Base-by-base conservation (phyloP, 2,888 invertebrate species). In the Ormia ochracea region DNA sequence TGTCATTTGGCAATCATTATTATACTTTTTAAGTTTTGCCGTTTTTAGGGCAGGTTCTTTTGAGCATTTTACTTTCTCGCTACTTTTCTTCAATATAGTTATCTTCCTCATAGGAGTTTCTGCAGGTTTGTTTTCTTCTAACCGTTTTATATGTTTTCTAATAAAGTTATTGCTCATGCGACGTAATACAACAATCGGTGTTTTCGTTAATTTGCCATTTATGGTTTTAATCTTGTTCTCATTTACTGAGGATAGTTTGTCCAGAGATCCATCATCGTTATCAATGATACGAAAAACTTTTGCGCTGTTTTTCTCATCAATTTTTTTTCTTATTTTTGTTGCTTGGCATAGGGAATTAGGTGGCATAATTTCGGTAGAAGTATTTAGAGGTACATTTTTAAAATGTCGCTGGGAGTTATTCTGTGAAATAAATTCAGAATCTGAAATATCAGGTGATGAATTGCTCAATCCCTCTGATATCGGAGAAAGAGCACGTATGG, bases 1-100 rank as follows among this genome's bases (percentile, higher is more conserved):
- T 0, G 83, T 84, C 85, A 85, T 85, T 56, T 61, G 63, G 6
- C 48, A 68, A 52, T 85, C 82, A 19, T 74, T 75, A 17, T 85
- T 85, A 5, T n/a, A 36, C 56, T 31, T 68, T n/a, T 38, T 63
- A 1, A 41, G 61, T 21, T 36, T 48, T 3, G 23, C 2, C 1
- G 5, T 41, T 26, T 63, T 80, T 23, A 38, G 65, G 0, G 6
- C n/a, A 10, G 66, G 10, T 17, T 41, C 50, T 38, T 69, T 23
- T 21, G 33, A 19, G 36, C 56, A 58, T 23, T 33, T 19, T 33
- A 54, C 6, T 52, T n/a, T 66, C 59, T 74, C 56, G 28, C 17
- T 14, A 7, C 48, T 59, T 73, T 33, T 43, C 45, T 36, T 28
- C n/a, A 70, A 3, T 38, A 14, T 17, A 52, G n/a, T 41, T 52